Percentiles rank a stretch among this genome's conserved stretches.
Conservation (phyloP, 2,113 vertebrate genomes). For the Okapia johnstoni region DNA sequence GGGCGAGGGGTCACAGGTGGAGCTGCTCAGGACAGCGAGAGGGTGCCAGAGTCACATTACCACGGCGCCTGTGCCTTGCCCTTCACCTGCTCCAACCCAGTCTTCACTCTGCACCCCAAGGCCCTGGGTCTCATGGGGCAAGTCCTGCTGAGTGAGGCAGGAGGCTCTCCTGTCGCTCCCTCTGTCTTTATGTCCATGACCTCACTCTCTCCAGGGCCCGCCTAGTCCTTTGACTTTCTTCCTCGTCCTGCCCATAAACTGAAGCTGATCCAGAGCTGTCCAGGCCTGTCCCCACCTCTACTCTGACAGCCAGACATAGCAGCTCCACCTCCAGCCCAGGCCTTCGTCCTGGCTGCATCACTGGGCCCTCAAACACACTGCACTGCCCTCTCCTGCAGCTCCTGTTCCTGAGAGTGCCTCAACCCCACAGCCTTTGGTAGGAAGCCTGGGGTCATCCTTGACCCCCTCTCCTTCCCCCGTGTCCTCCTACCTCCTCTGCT, state of each 20-base stretch:
- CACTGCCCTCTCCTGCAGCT: neutral
- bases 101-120: neutral
- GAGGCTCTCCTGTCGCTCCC: neutral
- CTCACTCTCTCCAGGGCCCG: neutral
- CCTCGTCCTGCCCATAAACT: neutral
- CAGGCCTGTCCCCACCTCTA: neutral
- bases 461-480: neutral
- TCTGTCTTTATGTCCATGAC: neutral
- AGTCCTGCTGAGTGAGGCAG: neutral
- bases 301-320: neutral
- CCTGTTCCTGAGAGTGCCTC: neutral
- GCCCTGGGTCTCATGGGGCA: neutral
- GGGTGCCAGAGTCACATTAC: neutral
- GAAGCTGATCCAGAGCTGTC: neutral
- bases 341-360: neutral
- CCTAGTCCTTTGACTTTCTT: neutral
- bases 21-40: neutral
- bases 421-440: neutral
- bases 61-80: rapidly evolving
- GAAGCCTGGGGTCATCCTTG: neutral
- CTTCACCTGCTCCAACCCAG: neutral
- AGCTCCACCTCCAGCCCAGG: neutral
- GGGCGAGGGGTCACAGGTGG: rapidly evolving
- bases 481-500: neutral
- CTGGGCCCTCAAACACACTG: neutral